A percentile compares a stretch with the other conserved stretches of the same genome.
Conservation (phyloP, 1,140 invertebrate genomes). For the Augochlora pura region DNA sequence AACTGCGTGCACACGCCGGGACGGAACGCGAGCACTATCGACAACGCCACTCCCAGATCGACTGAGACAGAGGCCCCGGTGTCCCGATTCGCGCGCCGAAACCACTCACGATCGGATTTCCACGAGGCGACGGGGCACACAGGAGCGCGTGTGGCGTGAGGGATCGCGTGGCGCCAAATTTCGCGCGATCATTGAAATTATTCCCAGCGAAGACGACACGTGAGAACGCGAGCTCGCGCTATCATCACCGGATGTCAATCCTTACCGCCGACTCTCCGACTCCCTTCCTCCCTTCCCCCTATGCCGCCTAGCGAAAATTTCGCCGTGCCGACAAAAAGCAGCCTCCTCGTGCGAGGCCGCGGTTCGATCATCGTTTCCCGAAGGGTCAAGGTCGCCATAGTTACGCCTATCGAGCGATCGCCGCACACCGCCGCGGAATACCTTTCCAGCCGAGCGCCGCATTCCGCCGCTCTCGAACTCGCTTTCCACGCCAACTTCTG, state of each 20-base stretch:
- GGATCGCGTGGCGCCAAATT: constrained; percentile 23
- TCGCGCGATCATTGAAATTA: constrained; percentile 42
- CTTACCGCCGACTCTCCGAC: too few relatives aligned
- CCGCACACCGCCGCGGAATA: too few relatives aligned
- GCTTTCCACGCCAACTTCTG: too few relatives aligned
- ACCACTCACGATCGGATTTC: constrained; percentile 32
- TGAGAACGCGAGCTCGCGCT: background rate
- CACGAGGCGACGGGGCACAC: background rate
- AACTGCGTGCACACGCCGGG: background rate
- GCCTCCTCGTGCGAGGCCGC: background rate
- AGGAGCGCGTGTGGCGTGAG: constrained; percentile 12
- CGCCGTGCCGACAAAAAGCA: background rate
- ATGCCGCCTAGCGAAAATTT: background rate
- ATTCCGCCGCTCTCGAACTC: too few relatives aligned
- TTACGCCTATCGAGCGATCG: background rate
- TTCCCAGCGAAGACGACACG: background rate
- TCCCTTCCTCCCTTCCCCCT: too few relatives aligned
- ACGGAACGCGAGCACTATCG: background rate
- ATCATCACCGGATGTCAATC: background rate
- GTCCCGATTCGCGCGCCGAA: background rate
- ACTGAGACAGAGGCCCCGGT: background rate
- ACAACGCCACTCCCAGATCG: background rate
- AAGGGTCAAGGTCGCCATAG: constrained; percentile 28
- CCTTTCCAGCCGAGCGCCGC: too few relatives aligned
- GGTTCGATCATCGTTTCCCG: constrained; percentile 12